Evolutionary conservation across 2,888 invertebrate genomes (phyloP).

Genomic region (Pilophorus perplexus): DNA sequence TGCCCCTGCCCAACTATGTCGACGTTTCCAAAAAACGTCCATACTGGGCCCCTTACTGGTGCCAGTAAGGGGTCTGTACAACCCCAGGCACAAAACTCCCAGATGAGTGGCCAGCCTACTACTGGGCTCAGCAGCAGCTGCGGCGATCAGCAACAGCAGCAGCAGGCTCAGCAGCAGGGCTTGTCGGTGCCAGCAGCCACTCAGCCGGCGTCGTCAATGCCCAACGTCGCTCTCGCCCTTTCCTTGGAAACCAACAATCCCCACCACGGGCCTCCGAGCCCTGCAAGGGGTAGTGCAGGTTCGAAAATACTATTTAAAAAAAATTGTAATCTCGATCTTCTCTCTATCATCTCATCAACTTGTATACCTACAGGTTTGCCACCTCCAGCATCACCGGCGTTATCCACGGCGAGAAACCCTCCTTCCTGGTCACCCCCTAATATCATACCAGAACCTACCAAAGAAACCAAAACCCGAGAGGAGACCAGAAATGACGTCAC

Average conservation of each 20-base stretch:
- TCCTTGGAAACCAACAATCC: constrained; percentile 55
- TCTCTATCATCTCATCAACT: too few relatives aligned
- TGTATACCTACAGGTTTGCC: constrained; percentile 46
- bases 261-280: constrained; percentile 63
- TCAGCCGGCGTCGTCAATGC: constrained; percentile 17
- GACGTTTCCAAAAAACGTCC: constrained; percentile 97
- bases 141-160: constrained; percentile 9
- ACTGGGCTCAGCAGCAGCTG: constrained; percentile 51
- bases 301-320: too few relatives aligned
- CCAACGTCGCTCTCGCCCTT: constrained; percentile 54
- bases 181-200: constrained; percentile 52
- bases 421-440: constrained; percentile 47
- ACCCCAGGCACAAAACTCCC: constrained; percentile 46
- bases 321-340: too few relatives aligned
- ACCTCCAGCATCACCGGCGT: constrained; percentile 50
- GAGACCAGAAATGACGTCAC: too few relatives aligned
- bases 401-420: constrained; percentile 49
- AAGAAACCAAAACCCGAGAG: constrained; percentile 16
- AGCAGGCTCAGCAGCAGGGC: constrained; percentile 48
- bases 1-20: constrained; percentile 83
- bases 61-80: constrained; percentile 68
- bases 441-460: constrained; percentile 23
- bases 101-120: constrained; percentile 46
- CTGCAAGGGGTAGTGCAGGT: constrained; percentile 64
- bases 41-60: constrained; percentile 97